A percentile compares a stretch with the other conserved stretches of the same genome.
These are phyloP conservation scores for Arctocebus calabarensis DNA, from an alignment of 2,797 vertebrate genomes.

Conservation along the genomic window DNA sequence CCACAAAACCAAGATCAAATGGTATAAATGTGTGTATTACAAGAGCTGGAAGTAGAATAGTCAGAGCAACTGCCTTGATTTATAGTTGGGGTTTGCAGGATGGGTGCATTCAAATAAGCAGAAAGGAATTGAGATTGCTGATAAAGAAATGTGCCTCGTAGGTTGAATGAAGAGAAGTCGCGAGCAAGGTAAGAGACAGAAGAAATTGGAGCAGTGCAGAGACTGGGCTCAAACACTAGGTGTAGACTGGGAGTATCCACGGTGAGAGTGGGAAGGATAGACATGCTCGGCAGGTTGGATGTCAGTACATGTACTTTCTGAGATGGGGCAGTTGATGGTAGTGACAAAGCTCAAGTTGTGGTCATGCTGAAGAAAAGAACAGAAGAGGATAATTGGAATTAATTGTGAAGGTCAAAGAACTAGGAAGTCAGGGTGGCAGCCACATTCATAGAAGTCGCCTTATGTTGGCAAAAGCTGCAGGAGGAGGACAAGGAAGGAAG, in stretches of 20 bases:
- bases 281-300: background rate
- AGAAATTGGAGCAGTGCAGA: background rate
- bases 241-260: background rate
- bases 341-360: background rate
- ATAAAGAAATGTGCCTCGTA: background rate
- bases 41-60: background rate
- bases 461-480: background rate
- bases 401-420: background rate
- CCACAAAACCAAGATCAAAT: background rate
- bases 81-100: background rate
- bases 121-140: background rate
- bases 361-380: background rate
- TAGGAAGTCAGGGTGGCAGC: background rate
- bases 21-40: background rate
- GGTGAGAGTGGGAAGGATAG: background rate
- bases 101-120: background rate
- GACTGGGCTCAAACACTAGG: background rate
- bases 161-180: background rate
- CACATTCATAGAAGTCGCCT: background rate
- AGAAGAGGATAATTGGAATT: background rate
- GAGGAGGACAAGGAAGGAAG: background rate
- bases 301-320: background rate
- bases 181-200: background rate
- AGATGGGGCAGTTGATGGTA: background rate
- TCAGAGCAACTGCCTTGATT: background rate